Conservation (phyloP, 2,888 invertebrate species). For the Coleophora deauratella region DNA sequence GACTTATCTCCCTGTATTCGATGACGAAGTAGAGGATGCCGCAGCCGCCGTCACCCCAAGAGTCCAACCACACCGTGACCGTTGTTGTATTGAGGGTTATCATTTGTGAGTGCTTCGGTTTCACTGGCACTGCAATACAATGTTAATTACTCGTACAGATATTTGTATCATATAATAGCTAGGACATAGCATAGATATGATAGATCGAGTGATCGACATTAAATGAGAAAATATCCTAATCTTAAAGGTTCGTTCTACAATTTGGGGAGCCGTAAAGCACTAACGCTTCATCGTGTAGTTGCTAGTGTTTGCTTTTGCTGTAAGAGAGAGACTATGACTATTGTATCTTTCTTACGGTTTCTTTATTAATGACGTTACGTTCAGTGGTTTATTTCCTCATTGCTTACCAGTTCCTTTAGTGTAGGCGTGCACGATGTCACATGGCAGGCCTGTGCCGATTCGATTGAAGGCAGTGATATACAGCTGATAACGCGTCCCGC, state of each 20-base stretch:
- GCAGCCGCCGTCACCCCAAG: conserved; percentile 92
- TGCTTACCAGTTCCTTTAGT: conserved; percentile 83
- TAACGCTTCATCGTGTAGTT: too few species aligned
- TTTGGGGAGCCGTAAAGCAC: too few species aligned
- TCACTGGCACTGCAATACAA: conserved; percentile 77
- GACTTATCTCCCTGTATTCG: conserved; percentile 80
- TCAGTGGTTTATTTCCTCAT: too few species aligned
- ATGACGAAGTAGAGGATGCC: conserved; percentile 90
- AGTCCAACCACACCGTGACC: conserved; percentile 89
- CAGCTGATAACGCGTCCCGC: conserved; percentile 89
- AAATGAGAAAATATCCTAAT: too few species aligned
- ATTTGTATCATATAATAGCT: too few species aligned
- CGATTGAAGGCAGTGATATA: conserved; percentile 93
- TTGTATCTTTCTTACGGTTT: too few species aligned
- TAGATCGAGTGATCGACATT: too few species aligned
- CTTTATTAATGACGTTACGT: too few species aligned
- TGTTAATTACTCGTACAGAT: background rate
- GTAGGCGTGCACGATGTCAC: conserved; percentile 89
- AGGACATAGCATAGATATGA: too few species aligned
- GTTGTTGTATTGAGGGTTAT: conserved; percentile 90
- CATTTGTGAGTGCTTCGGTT: conserved; percentile 86
- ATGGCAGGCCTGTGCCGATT: conserved; percentile 91
- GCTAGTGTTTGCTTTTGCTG: too few species aligned
- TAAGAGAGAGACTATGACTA: too few species aligned
- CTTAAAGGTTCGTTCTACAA: too few species aligned